phyloP scores from a whole-genome alignment of 2,888 invertebrate genomes.

The Gandaritis pyraliata region DNA sequence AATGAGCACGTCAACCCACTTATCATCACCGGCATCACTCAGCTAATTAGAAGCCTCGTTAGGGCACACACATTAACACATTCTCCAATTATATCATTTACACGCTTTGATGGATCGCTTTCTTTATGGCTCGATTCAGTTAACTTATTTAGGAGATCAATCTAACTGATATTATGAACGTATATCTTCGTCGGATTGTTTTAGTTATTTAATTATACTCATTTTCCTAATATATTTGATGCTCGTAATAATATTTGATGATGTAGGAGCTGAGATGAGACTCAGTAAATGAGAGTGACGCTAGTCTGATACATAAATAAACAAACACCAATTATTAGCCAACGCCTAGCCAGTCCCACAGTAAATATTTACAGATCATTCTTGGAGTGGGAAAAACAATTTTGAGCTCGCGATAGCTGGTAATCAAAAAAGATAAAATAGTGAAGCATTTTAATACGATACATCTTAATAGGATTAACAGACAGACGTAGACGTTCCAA shows the following conservation, averaged over 20 bases:
- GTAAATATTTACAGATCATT: no score
- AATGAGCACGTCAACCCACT: slow-evolving; percentile 29
- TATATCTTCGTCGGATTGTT: neutral
- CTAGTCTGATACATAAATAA: no score
- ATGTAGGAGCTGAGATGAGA: no score
- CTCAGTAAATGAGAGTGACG: neutral
- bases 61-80: slow-evolving; percentile 30
- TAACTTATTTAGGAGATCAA: slow-evolving; percentile 40
- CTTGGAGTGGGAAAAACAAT: no score
- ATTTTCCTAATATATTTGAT: no score
- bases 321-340: no score
- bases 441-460: no score
- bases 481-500: slow-evolving; percentile 12
- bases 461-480: slow-evolving; percentile 8
- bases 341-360: no score
- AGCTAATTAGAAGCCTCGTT: slow-evolving; percentile 32
- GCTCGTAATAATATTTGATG: no score
- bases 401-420: no score
- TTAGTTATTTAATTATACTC: no score
- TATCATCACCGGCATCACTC: slow-evolving; percentile 26
- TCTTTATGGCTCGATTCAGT: slow-evolving; percentile 41
- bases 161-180: slow-evolving; percentile 22
- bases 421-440: neutral
- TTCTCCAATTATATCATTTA: slow-evolving; percentile 41
- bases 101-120: slow-evolving; percentile 35